Conservation (phyloP, 2,888 invertebrate genomes). For the Sinelater perroti region DNA sequence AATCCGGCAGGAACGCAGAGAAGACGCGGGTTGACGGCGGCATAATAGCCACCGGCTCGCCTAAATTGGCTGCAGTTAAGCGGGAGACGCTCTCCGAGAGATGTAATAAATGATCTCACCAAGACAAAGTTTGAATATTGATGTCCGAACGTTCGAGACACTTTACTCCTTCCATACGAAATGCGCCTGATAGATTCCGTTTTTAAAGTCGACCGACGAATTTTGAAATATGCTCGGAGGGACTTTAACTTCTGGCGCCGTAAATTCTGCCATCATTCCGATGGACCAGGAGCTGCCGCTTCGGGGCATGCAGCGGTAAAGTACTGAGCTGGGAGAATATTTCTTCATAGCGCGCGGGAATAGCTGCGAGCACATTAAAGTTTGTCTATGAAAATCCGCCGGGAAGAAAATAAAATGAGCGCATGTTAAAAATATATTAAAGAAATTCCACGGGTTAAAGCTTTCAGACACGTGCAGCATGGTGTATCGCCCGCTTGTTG, state of each 20-base stretch:
- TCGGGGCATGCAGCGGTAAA: conserved; percentile 17
- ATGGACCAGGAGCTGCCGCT: conserved; percentile 18
- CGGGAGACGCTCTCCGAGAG: conserved; percentile 50
- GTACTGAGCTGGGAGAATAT: conserved; percentile 4
- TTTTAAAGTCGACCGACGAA: conserved; percentile 52
- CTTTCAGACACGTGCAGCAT: conserved; percentile 40
- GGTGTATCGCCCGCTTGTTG: conserved; percentile 9
- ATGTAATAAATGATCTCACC: conserved; percentile 59
- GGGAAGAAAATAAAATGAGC: conserved; percentile 42
- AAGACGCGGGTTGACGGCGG: conserved; percentile 48
- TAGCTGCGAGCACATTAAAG: conserved; percentile 23
- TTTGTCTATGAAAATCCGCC: conserved; percentile 11
- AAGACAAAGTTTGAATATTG: conserved; percentile 60
- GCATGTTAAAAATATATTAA: conserved; percentile 52
- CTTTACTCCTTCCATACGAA: conserved; percentile 51
- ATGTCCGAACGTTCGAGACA: conserved; percentile 56
- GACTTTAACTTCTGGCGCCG: conserved; percentile 24
- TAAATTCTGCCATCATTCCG: conserved; percentile 30
- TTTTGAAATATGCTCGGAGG: conserved; percentile 46
- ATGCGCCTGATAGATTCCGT: conserved; percentile 52
- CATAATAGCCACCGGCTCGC: conserved; percentile 50
- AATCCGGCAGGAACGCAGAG: conserved; percentile 49
- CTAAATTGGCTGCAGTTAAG: conserved; percentile 53
- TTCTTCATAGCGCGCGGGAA: conserved; percentile 4
- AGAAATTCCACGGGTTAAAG: conserved; percentile 40